Evolutionary conservation across 2,797 vertebrate species (phyloP).

Genomic region (Psittacula echo): DNA sequence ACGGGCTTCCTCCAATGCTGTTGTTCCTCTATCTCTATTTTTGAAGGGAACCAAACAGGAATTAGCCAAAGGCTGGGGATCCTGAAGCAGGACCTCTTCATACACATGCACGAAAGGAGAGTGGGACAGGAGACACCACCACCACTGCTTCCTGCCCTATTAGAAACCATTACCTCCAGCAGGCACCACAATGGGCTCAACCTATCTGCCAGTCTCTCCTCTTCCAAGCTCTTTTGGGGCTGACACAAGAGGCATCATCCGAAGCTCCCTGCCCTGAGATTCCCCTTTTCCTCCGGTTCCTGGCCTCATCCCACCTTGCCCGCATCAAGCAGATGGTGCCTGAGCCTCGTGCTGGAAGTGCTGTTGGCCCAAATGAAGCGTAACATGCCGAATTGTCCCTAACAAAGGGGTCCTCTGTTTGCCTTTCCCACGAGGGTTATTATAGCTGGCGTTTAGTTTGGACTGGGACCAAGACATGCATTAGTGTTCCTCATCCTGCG

Average conservation of each 20-base stretch:
- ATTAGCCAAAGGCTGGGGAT: not conserved
- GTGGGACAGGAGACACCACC: not conserved
- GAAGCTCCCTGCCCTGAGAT: not conserved
- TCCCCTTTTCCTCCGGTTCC: conserved; percentile 10
- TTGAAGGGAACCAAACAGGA: not conserved
- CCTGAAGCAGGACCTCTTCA: not conserved
- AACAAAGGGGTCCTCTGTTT: conserved; percentile 69
- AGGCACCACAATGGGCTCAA: not conserved
- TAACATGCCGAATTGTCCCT: not conserved
- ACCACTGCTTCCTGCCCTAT: not conserved
- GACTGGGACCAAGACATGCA: conserved; percentile 57
- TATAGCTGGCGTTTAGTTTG: conserved; percentile 61
- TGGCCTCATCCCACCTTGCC: conserved; percentile 65
- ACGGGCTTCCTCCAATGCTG: not conserved
- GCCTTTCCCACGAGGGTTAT: conserved; percentile 53
- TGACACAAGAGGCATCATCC: not conserved
- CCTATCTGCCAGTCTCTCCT: conserved; percentile 11
- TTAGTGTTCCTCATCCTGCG: conserved; percentile 61
- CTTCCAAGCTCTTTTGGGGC: not conserved
- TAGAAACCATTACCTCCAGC: not conserved
- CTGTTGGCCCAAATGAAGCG: conserved; percentile 68
- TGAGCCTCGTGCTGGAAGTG: conserved; percentile 39
- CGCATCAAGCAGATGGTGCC: conserved; percentile 58
- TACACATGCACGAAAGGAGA: not conserved
- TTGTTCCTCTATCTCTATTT: not conserved